These are phyloP conservation scores for Dicerorhinus sumatrensis DNA, from an alignment of 2,113 vertebrate species.

Conservation along the genomic window DNA sequence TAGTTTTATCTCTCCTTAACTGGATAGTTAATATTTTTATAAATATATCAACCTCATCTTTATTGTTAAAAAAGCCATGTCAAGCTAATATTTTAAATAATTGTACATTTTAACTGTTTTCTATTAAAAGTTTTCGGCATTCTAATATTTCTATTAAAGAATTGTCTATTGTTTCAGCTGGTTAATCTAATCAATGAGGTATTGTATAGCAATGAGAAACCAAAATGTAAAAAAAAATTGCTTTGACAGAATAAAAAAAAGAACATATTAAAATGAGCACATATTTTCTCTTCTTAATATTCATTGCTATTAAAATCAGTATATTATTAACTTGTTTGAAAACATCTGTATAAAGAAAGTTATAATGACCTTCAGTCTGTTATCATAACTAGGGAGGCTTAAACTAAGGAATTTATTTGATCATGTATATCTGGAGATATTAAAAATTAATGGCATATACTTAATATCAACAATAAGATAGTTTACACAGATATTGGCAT, in stretches of 20 bases:
- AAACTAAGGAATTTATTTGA: background rate
- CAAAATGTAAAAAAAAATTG: background rate
- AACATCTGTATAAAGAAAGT: background rate
- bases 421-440: background rate
- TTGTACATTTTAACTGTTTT: background rate
- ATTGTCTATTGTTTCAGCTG: background rate
- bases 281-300: background rate
- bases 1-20: background rate
- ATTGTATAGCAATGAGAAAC: background rate
- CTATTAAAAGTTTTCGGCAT: background rate
- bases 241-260: background rate
- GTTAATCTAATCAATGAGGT: background rate
- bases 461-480: background rate
- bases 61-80: background rate
- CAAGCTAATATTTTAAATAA: background rate
- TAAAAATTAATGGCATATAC: background rate
- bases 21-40: background rate
- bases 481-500: background rate
- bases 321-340: background rate
- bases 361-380: background rate
- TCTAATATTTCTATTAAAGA: background rate
- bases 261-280: background rate
- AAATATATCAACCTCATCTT: background rate
- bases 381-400: background rate
- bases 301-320: background rate